phyloP scores from a whole-genome alignment of 2,888 invertebrate genomes.

The Hecatera dysodea region DNA sequence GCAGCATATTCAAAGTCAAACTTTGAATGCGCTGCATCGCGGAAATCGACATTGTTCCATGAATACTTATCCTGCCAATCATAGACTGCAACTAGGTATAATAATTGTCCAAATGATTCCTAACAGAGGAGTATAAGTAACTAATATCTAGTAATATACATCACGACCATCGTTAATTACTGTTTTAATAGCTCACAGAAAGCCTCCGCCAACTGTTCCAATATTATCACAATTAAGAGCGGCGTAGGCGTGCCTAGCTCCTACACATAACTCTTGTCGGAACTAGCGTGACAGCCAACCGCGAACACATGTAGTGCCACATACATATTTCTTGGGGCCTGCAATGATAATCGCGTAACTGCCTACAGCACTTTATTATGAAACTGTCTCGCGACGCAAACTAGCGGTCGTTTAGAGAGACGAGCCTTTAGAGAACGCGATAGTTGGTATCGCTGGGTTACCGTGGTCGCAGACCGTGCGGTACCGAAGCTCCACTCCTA shows the following conservation, averaged over 20 bases:
- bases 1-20: too few relatives aligned
- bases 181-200: neutral
- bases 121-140: neutral
- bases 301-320: conserved; percentile 32
- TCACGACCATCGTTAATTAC: neutral
- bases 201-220: conserved; percentile 4
- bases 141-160: neutral
- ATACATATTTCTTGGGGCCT: conserved; percentile 42
- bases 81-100: neutral
- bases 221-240: conserved; percentile 9
- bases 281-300: conserved; percentile 21
- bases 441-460: neutral
- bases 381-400: conserved; percentile 6
- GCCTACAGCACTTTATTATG: conserved; percentile 17
- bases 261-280: conserved; percentile 15
- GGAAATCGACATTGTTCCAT: neutral
- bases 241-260: conserved; percentile 22
- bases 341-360: conserved; percentile 34
- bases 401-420: conserved; percentile 13
- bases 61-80: neutral
- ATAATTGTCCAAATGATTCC: neutral
- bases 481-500: neutral
- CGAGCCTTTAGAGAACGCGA: too few relatives aligned
- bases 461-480: neutral
- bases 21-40: too few relatives aligned